Percentiles rank a stretch among this genome's conserved stretches.
phyloP scores from a whole-genome alignment of 2,797 vertebrate genomes.

The Xiphorhynchus erythropygius region DNA sequence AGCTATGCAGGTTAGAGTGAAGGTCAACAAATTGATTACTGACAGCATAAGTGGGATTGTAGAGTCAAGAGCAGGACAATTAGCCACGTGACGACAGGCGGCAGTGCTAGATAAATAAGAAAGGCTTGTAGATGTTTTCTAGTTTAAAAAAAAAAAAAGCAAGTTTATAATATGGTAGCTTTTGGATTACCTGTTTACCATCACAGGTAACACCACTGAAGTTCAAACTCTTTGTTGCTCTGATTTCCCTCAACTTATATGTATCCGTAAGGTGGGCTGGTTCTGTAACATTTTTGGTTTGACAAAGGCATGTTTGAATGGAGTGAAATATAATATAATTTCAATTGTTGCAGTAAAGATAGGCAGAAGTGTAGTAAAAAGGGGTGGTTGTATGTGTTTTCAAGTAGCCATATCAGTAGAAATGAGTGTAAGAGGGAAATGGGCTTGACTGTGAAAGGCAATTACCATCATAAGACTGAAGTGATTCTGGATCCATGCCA shows the following conservation, averaged over 20 bases:
- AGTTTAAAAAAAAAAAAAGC: not conserved
- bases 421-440: not conserved
- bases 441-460: not conserved
- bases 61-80: not conserved
- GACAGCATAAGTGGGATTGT: not conserved
- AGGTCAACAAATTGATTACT: not conserved
- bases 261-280: not conserved
- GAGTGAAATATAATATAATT: not conserved
- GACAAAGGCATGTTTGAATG: not conserved
- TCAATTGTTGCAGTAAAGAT: not conserved
- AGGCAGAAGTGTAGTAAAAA: not conserved
- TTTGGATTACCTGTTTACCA: not conserved
- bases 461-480: not conserved
- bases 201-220: fast-evolving
- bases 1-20: not conserved
- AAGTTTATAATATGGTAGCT: not conserved
- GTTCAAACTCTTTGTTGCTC: not conserved
- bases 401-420: not conserved
- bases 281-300: not conserved
- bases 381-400: not conserved
- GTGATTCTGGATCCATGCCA: not conserved
- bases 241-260: not conserved
- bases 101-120: not conserved
- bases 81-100: not conserved
- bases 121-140: not conserved